A percentile compares a stretch with the other conserved stretches of the same genome.
phyloP scores from a whole-genome alignment of 1,140 invertebrate genomes.

The Drosophila lacertosa region DNA sequence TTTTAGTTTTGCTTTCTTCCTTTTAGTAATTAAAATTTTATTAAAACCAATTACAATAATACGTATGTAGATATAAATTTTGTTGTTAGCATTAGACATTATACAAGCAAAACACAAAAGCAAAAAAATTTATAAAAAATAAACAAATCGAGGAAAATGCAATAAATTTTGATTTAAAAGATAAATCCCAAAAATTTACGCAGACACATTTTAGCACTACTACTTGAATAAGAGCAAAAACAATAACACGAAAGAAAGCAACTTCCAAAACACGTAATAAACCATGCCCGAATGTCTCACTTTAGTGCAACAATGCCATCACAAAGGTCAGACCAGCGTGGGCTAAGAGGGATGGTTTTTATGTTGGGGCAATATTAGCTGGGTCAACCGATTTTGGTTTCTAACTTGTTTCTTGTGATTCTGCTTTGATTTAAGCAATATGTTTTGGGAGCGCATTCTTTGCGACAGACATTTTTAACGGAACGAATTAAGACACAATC shows the following conservation, averaged over 20 bases:
- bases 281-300: slow-evolving; percentile 4
- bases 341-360: not conserved
- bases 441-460: not conserved
- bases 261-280: slow-evolving; percentile 6
- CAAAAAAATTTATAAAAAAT: slow-evolving; percentile 38
- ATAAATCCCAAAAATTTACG: slow-evolving; percentile 4
- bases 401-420: not conserved
- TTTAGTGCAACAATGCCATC: not conserved
- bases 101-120: slow-evolving; percentile 40
- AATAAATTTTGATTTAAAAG: slow-evolving; percentile 62
- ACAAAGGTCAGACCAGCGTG: not conserved
- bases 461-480: not conserved
- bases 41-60: slow-evolving; percentile 65
- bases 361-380: not conserved
- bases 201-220: slow-evolving; percentile 11
- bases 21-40: slow-evolving; percentile 66
- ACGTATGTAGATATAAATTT: slow-evolving; percentile 66
- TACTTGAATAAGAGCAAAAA: slow-evolving; percentile 9
- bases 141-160: slow-evolving; percentile 45
- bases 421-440: not conserved
- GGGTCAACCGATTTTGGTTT: not conserved
- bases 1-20: slow-evolving; percentile 69
- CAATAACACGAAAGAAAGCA: slow-evolving; percentile 5
- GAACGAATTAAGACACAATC: not conserved
- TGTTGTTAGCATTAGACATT: slow-evolving; percentile 65